Conservation (phyloP, 2,888 invertebrate genomes). For the Phengaris arion region DNA sequence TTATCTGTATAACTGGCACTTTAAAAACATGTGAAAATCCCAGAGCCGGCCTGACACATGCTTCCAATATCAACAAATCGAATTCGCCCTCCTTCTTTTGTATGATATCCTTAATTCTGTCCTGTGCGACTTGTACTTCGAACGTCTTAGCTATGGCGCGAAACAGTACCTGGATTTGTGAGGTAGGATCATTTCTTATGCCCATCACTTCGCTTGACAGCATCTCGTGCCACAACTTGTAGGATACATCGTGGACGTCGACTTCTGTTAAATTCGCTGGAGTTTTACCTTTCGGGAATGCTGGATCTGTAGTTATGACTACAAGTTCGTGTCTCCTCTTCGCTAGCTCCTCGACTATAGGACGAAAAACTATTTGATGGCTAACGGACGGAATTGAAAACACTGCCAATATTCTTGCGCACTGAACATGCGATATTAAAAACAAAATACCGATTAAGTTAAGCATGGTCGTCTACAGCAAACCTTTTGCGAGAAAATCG, state of each 20-base stretch:
- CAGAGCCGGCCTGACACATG: slow-evolving; percentile 40
- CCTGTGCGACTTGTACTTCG: slow-evolving; percentile 33
- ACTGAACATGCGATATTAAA: slow-evolving; percentile 7
- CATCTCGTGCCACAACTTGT: slow-evolving; percentile 41
- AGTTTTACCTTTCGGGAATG: slow-evolving; percentile 45
- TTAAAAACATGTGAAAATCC: slow-evolving; percentile 48
- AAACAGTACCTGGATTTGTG: slow-evolving; percentile 27
- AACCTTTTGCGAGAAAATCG: background rate
- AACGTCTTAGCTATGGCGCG: slow-evolving; percentile 31
- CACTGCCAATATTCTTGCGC: slow-evolving; percentile 51
- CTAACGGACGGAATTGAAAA: slow-evolving; percentile 57
- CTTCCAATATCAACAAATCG: slow-evolving; percentile 51
- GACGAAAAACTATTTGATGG: slow-evolving; percentile 44
- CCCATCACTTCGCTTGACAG: slow-evolving; percentile 31
- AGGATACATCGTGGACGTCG: slow-evolving; percentile 50
- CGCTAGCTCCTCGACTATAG: slow-evolving; percentile 51
- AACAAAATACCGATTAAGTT: background rate
- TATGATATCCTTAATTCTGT: slow-evolving; percentile 36
- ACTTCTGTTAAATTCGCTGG: slow-evolving; percentile 52
- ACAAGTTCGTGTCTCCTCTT: slow-evolving; percentile 57
- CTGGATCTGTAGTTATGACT: slow-evolving; percentile 53
- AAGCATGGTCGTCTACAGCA: background rate
- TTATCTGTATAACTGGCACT: slow-evolving; percentile 50
- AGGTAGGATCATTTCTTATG: slow-evolving; percentile 23
- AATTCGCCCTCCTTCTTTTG: slow-evolving; percentile 38